Percentiles rank a stretch among this genome's conserved stretches.
Conservation (phyloP, 2,888 invertebrate species). For the Toxonevra muliebris region DNA sequence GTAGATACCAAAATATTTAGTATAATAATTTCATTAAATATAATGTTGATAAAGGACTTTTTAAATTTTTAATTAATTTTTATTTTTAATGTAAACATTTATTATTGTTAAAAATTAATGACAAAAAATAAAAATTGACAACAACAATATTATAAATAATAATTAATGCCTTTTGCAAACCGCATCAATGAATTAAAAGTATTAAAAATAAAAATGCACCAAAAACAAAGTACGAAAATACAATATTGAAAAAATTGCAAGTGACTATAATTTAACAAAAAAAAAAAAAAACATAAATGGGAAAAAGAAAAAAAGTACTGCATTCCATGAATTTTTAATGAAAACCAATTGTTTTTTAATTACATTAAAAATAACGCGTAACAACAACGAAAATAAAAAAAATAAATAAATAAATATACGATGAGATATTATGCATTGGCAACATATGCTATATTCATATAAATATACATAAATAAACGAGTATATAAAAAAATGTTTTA, state of each 20-base stretch:
- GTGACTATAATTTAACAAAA: conserved; percentile 22
- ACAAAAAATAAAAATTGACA: conserved; percentile 34
- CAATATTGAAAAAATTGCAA: conserved; percentile 7
- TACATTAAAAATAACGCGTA: conserved; percentile 50
- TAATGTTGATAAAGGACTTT: conserved; percentile 25
- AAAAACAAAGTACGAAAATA: conserved; percentile 4
- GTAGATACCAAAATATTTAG: too few species aligned
- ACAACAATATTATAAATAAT: conserved; percentile 51
- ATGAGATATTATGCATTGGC: conserved; percentile 27
- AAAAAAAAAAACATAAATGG: conserved; percentile 24
- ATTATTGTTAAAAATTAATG: conserved; percentile 34
- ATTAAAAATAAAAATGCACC: not conserved
- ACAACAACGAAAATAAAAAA: conserved; percentile 30
- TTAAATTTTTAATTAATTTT: conserved; percentile 45
- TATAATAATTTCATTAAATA: not conserved
- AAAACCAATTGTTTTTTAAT: conserved; percentile 55
- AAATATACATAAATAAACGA: not conserved
- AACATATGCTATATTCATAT: not conserved
- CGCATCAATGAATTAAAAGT: conserved; percentile 35
- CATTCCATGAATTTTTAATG: conserved; percentile 45
- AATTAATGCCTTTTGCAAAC: conserved; percentile 49
- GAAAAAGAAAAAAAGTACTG: conserved; percentile 36
- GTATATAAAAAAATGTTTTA: not conserved
- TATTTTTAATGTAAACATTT: conserved; percentile 36
- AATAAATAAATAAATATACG: conserved; percentile 25